Conservation (phyloP, 2,797 vertebrate genomes). For the Pseudochirops corinnae region DNA sequence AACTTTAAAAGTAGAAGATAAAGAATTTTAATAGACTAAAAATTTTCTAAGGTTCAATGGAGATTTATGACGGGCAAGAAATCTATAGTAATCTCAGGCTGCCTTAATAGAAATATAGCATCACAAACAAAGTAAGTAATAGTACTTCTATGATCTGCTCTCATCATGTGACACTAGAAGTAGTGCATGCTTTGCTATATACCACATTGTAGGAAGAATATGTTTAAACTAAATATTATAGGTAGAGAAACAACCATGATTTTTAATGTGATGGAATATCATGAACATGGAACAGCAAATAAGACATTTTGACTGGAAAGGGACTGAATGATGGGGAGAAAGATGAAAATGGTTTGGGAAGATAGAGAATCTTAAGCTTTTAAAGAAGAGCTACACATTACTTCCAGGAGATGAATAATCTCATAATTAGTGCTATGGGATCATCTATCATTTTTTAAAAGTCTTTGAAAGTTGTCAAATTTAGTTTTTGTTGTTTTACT, state of each 20-base stretch:
- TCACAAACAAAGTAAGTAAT: background rate
- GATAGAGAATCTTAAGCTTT: background rate
- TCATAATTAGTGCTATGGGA: background rate
- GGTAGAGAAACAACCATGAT: background rate
- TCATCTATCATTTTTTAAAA: background rate
- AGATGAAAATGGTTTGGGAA: background rate
- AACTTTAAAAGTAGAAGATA: background rate
- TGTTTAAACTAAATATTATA: background rate
- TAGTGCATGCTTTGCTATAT: background rate
- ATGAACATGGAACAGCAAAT: background rate
- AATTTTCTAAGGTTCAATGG: background rate
- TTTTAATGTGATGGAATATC: background rate
- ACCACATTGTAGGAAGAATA: background rate
- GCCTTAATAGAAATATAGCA: background rate
- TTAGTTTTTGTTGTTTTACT: background rate
- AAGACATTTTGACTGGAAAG: background rate
- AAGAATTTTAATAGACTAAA: background rate
- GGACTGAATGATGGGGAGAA: background rate
- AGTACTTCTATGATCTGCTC: background rate
- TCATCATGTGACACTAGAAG: background rate
- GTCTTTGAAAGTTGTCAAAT: background rate
- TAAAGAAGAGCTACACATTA: background rate
- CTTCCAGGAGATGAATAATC: background rate
- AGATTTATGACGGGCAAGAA: background rate
- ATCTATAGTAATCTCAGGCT: background rate